These are phyloP conservation scores for Speoplatyrhinus poulsoni DNA, from an alignment of 2,113 vertebrate genomes.

Conservation along the genomic window DNA sequence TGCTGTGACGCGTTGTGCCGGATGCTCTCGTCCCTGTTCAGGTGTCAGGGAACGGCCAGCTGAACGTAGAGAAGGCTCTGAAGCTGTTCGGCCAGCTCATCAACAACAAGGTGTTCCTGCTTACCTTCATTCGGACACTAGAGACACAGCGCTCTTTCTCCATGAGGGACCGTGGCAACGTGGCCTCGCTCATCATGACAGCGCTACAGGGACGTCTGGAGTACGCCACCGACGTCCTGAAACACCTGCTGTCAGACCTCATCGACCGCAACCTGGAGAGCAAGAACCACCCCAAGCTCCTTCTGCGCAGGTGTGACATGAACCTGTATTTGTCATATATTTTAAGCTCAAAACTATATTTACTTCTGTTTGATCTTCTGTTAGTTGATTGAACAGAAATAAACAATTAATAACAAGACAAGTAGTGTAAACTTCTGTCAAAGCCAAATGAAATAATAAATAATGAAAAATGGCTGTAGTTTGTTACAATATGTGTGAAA, in stretches of 20 bases:
- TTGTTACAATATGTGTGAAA: no score
- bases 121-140: conserved; percentile 95
- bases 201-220: conserved; percentile 94
- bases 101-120: conserved; percentile 98
- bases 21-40: conserved; percentile 48
- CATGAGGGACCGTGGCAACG: conserved; percentile 96
- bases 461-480: no score
- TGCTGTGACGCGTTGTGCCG: background rate
- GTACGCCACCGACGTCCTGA: conserved; percentile 96
- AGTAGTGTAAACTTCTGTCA: no score
- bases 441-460: no score
- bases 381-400: no score
- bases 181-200: conserved; percentile 98
- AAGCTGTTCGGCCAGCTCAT: conserved; percentile 96
- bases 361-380: no score
- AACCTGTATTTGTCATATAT: background rate
- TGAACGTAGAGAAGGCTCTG: conserved; percentile 94
- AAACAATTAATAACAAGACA: no score
- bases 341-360: no score
- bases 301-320: conserved; percentile 86
- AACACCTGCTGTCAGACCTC: conserved; percentile 95
- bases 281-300: conserved; percentile 98
- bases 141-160: conserved; percentile 97
- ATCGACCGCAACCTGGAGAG: conserved; percentile 98
- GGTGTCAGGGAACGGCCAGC: conserved; percentile 96